phyloP scores from a whole-genome alignment of 1,140 invertebrate species.

The Drosophila neocordata region DNA sequence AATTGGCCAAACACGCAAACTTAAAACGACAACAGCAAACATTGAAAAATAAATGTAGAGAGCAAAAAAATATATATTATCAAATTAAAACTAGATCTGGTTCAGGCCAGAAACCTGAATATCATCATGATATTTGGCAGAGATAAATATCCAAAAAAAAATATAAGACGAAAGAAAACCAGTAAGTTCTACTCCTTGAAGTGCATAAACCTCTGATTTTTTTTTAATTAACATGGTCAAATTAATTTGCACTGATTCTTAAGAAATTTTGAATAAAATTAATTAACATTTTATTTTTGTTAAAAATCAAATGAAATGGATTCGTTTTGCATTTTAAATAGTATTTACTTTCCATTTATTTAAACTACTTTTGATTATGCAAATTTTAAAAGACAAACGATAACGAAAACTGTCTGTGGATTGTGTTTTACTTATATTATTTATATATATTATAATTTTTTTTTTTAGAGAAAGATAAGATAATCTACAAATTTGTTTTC shows the following conservation, averaged over 20 bases:
- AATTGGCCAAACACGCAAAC: slow-evolving; percentile 72
- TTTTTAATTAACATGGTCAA: neutral
- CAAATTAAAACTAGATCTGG: slow-evolving; percentile 13
- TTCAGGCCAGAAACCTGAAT: slow-evolving; percentile 1
- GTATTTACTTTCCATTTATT: too few relatives aligned
- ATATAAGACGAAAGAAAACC: neutral
- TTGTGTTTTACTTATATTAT: too few relatives aligned
- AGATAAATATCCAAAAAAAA: neutral
- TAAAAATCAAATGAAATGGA: too few relatives aligned
- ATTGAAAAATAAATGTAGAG: neutral
- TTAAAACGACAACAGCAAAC: slow-evolving; percentile 14
- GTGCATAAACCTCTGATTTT: neutral
- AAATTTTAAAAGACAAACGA: too few relatives aligned
- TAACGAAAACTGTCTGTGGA: too few relatives aligned
- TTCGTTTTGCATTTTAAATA: too few relatives aligned
- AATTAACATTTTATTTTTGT: neutral
- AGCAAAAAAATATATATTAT: slow-evolving; percentile 11
- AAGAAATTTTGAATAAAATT: neutral
- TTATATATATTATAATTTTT: too few relatives aligned
- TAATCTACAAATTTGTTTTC: too few relatives aligned
- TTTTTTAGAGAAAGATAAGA: too few relatives aligned
- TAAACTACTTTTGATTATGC: too few relatives aligned
- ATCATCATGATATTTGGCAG: neutral
- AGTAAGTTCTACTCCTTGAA: slow-evolving; percentile 2
- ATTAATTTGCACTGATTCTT: neutral